A percentile compares a stretch with the other conserved stretches of the same genome.
Conservation (phyloP, 1,140 invertebrate species). For the Triops longicaudatus region DNA sequence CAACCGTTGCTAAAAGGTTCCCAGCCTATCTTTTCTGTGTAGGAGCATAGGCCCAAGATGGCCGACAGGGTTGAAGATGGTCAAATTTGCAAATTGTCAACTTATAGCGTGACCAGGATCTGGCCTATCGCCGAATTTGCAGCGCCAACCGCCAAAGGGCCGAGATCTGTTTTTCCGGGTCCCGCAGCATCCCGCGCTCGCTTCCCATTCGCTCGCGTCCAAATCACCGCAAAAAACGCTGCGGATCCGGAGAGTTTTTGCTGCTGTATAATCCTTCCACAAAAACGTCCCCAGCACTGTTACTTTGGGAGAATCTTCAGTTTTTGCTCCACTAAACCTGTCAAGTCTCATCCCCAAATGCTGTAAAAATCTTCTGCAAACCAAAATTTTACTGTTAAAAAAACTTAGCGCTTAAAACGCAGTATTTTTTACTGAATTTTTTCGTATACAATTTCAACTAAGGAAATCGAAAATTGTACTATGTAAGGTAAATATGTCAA, state of each 20-base stretch:
- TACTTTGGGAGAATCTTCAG: background rate
- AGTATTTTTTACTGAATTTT: too few relatives aligned
- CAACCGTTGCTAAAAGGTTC: background rate
- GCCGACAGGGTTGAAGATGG: background rate
- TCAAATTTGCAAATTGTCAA: background rate
- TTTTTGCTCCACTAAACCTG: constrained; percentile 8
- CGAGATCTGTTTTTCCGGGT: background rate
- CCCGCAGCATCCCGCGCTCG: background rate
- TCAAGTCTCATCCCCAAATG: background rate
- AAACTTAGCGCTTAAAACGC: background rate
- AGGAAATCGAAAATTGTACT: too few relatives aligned
- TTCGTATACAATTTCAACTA: too few relatives aligned
- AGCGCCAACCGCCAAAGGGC: background rate
- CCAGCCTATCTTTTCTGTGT: background rate
- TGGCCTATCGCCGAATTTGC: background rate
- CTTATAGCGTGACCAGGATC: background rate
- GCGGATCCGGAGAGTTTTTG: background rate
- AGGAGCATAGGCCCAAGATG: background rate
- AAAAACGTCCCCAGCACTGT: background rate
- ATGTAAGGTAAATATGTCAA: too few relatives aligned
- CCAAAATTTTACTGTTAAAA: background rate
- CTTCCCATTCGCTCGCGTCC: background rate
- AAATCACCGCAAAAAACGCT: background rate
- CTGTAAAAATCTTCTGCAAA: background rate
- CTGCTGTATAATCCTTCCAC: background rate